Percentiles rank a stretch among this genome's conserved stretches.
Conservation (phyloP, 2,113 vertebrate genomes). For the Cheirogaleus medius region DNA sequence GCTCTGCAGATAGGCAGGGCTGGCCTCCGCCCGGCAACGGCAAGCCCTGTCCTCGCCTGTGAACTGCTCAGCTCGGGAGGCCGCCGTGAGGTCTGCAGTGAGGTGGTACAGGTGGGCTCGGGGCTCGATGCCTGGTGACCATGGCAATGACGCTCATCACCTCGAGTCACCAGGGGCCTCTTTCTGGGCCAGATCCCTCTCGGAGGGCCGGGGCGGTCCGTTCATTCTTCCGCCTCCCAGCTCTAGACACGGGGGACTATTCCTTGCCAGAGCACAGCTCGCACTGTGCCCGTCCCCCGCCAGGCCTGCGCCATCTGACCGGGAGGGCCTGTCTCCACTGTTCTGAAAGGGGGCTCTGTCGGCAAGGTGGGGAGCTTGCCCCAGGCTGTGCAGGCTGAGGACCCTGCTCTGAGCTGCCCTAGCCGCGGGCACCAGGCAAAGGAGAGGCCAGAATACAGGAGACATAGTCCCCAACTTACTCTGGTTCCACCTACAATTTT, state of each 20-base stretch:
- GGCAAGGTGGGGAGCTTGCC: not conserved
- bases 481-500: no score
- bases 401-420: not conserved
- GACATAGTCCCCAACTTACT: not conserved
- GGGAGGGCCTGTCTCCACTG: not conserved
- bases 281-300: not conserved
- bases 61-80: not conserved
- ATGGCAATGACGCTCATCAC: not conserved
- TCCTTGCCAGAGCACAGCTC: not conserved
- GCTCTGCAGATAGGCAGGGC: not conserved
- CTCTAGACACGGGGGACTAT: not conserved
- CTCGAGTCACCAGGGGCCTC: not conserved
- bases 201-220: not conserved
- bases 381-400: not conserved
- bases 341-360: not conserved
- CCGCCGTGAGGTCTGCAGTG: not conserved
- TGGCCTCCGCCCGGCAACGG: not conserved
- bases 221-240: not conserved
- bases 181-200: not conserved
- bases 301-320: not conserved
- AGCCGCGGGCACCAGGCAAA: not conserved
- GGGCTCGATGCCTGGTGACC: not conserved
- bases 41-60: not conserved
- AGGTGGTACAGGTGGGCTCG: not conserved
- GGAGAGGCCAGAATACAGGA: not conserved